Base-by-base conservation (phyloP, 2,888 invertebrate genomes). In the Sylvicola fuscatus region DNA sequence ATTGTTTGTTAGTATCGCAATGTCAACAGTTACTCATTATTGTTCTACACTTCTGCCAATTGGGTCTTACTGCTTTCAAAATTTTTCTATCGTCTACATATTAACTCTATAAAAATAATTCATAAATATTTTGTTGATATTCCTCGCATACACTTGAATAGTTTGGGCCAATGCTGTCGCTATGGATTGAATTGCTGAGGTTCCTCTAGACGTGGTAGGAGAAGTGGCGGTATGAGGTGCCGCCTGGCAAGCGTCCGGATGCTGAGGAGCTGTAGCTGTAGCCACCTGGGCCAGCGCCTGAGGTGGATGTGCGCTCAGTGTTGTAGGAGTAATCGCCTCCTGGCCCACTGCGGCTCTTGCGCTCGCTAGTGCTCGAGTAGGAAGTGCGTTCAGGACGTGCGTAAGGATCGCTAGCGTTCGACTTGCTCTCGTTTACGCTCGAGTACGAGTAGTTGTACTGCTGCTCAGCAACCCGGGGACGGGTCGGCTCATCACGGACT, bases 141-240 rank as follows among this genome's bases (percentile, higher is more conserved):
- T 21, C 5, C 4, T 21, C 8, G 21, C 21, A 21, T 8, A 21
- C 21, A 21, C 21, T 21, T 8, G n/a, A n/a, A n/a, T n/a, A n/a
- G n/a, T n/a, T n/a, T n/a, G n/a, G n/a, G n/a, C n/a, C n/a, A n/a
- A n/a, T n/a, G n/a, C n/a, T n/a, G n/a, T n/a, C n/a, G n/a, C n/a
- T n/a, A n/a, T n/a, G n/a, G n/a, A n/a, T 21, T 6, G 5, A 21
- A 8, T 21, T 21, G 21, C 21, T 21, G 21, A 21, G 4, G 21
- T 8, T 21, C 21, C 21, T 53, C 69, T 78, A 86, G 56, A 84
- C 81, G 61, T 81, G 77, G 65, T 84, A 83, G 49, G 82, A 81
- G 66, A 72, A 84, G 60, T 83, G 81, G 51, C 84, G 79, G 62
- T 83, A 84, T 50, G 61, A 63, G 53, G 77, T 80, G 57, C 84